phyloP scores from a whole-genome alignment of 2,888 invertebrate species.

The Acanthococcus lagerstroemiae region DNA sequence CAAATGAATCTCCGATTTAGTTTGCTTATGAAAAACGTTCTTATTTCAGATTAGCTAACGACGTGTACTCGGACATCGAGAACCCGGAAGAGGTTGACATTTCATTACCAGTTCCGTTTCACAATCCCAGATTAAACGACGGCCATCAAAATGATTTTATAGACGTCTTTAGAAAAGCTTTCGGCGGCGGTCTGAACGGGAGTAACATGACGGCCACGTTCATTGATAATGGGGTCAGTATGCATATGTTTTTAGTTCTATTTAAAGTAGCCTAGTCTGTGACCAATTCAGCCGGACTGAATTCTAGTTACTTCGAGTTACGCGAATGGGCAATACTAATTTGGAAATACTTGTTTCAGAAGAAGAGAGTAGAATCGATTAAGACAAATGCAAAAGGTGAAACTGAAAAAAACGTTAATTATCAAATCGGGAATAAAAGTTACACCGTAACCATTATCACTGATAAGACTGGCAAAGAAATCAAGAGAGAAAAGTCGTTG shows the following conservation, averaged over 20 bases:
- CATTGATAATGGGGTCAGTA: conserved; percentile 7
- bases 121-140: not conserved
- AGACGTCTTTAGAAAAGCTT: not conserved
- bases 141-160: not conserved
- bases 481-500: conserved; percentile 1
- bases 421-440: conserved; percentile 12
- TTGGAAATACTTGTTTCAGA: not conserved
- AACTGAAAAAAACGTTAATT: conserved; percentile 4
- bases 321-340: not conserved
- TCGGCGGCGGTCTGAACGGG: not conserved
- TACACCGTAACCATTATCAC: conserved; percentile 12
- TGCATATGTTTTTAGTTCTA: not conserved
- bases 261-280: too few species aligned
- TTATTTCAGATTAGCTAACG: too few species aligned
- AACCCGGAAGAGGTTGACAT: not conserved
- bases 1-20: too few species aligned
- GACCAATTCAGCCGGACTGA: too few species aligned
- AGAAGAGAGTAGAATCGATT: conserved; percentile 13
- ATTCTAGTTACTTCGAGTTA: too few species aligned
- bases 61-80: conserved; percentile 16
- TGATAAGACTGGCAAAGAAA: not conserved
- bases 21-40: too few species aligned
- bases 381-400: not conserved
- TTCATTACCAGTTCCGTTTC: not conserved
- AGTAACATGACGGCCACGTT: not conserved